Evolutionary conservation across 2,797 vertebrate genomes (phyloP), one percentile per base, ranked within the genome.

Genomic region (Antrozous pallidus): DNA sequence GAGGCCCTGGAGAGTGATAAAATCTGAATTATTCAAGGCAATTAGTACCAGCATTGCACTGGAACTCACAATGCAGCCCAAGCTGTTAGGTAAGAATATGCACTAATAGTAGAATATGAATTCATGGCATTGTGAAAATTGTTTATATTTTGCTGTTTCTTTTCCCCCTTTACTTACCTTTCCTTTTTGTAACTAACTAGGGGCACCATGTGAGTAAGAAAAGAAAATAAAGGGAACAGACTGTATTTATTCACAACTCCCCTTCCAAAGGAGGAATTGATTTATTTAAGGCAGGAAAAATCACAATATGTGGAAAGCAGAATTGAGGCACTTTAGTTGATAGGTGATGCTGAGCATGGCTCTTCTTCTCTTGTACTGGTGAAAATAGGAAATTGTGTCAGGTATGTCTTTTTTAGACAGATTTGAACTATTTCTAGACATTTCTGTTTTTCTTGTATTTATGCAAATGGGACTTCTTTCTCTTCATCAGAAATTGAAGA

Each of bases 1-100:
- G 92, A 96, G 93, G 78, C 97, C 97, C 97, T 84, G 51, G 97
- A 98, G 97, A 98, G 93, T 96, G 95, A 97, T 98, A 98, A 97
- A 98, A 97, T 92, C 95, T 97, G 96, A 98, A 97, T 98, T 98
- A 97, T 98, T 98, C 96, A 98, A 97, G 83, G 97, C 97, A 98
- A 97, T 98, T 97, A 98, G 96, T 96, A 95, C 77, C 81, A 97
- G 95, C 93, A 93, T 94, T 97, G 95, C 94, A 4, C 79, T 94
- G 94, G 96, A 98, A 97, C 96, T 97, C 96, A 93, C 67, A 93
- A 97, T 97, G 98, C 96, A 96, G 82, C 94, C 96, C 33, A 0
- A 92, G 96, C 95, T 97, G 97, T 97, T 96, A 94, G 79, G 65
- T 97, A 96, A 97, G 92, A 96, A 95, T 97, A 96, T 97, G 96